Conservation (phyloP, 2,113 vertebrate species). For the Arenaria interpres region DNA sequence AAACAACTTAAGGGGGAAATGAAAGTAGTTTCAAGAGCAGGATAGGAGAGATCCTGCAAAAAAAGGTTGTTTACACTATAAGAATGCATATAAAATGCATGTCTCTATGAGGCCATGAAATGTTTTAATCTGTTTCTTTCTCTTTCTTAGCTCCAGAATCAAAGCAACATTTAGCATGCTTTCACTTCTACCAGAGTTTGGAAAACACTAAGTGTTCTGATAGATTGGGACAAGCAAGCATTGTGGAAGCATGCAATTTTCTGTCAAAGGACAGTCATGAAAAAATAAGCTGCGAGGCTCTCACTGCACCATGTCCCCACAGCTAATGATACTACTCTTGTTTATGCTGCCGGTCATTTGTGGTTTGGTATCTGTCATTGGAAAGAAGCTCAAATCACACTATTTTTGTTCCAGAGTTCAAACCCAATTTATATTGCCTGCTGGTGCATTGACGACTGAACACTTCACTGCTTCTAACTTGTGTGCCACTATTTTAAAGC, state of each 20-base stretch:
- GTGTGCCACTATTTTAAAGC: not conserved
- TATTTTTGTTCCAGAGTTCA: not conserved
- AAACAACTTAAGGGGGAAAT: not conserved
- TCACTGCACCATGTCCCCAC: not conserved
- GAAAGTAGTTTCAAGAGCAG: not conserved
- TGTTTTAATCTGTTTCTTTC: not conserved
- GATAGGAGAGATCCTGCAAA: not conserved
- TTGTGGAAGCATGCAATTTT: not conserved
- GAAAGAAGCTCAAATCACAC: not conserved
- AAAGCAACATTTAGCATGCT: not conserved
- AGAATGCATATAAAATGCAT: not conserved
- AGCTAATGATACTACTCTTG: not conserved
- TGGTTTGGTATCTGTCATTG: not conserved
- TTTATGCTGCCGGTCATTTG: not conserved
- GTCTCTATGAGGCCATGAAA: not conserved
- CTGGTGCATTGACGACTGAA: not conserved
- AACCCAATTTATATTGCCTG: not conserved
- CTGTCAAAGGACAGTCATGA: not conserved
- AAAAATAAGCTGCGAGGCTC: not conserved
- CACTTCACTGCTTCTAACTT: not conserved
- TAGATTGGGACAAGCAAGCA: not conserved
- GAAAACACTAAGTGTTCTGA: not conserved
- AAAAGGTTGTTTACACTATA: not conserved
- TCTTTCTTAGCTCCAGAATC: not conserved
- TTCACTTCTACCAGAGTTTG: not conserved